A percentile compares a stretch with the other conserved stretches of the same genome.
These are phyloP conservation scores for Sebastes jordani DNA, from an alignment of 2,797 vertebrate species.

Conservation along the genomic window DNA sequence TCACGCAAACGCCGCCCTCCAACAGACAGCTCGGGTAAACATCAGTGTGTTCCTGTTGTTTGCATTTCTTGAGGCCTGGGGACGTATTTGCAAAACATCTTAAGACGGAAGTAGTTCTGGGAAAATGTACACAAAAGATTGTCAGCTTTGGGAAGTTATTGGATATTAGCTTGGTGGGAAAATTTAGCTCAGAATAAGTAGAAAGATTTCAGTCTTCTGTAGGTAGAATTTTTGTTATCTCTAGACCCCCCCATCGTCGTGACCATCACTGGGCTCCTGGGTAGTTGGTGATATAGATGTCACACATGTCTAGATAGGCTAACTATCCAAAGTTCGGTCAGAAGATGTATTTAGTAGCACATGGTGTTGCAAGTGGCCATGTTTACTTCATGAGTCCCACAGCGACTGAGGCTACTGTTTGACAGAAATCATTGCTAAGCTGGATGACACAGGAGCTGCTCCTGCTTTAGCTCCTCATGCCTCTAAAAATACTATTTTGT, in stretches of 20 bases:
- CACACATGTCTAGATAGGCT: neutral
- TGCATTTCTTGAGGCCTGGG: neutral
- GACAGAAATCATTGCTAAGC: no score
- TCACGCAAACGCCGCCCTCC: constrained; percentile 95
- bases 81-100: neutral
- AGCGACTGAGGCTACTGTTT: no score
- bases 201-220: neutral
- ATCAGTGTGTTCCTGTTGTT: neutral
- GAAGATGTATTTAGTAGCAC: neutral
- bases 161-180: neutral
- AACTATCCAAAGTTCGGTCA: neutral
- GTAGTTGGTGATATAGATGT: neutral
- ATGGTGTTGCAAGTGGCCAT: neutral
- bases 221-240: neutral
- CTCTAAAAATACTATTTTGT: neutral
- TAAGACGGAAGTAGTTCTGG: neutral
- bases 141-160: neutral
- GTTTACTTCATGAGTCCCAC: neutral
- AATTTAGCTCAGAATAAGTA: neutral
- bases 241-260: neutral
- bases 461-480: neutral
- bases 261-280: neutral
- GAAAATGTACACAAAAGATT: neutral
- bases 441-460: neutral
- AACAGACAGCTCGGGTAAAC: constrained; percentile 93